Evolutionary conservation across 2,888 invertebrate genomes (phyloP).

Genomic region (Aradus depressus): DNA sequence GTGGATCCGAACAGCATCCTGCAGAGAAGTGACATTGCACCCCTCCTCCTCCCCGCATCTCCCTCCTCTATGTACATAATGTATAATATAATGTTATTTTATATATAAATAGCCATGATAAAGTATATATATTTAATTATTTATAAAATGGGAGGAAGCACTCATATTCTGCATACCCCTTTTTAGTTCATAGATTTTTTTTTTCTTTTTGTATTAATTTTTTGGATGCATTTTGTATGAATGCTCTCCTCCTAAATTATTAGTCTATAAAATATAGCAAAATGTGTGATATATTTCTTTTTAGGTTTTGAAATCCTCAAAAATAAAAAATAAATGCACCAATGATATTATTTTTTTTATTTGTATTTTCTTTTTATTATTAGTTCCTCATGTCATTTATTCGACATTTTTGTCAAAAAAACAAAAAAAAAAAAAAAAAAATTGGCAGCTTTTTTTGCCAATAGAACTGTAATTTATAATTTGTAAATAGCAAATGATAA

Average conservation of each 20-base stretch:
- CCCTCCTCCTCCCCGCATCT: constrained; percentile 13
- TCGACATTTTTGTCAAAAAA: too few relatives aligned
- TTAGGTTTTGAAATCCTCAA: constrained; percentile 12
- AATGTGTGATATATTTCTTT: constrained; percentile 16
- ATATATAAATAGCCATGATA: constrained; percentile 24
- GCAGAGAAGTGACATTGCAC: constrained; percentile 39
- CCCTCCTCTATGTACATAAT: constrained; percentile 26
- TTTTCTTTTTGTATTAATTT: constrained; percentile 13
- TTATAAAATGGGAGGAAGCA: constrained; percentile 20
- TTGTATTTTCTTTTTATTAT: too few relatives aligned
- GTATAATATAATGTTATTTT: constrained; percentile 23
- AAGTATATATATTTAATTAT: constrained; percentile 17
- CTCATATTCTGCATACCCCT: constrained; percentile 17
- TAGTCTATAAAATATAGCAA: too few relatives aligned
- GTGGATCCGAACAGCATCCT: constrained; percentile 15
- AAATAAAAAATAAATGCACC: too few relatives aligned
- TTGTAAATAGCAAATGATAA: too few relatives aligned
- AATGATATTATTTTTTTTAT: too few relatives aligned
- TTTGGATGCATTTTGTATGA: too few relatives aligned
- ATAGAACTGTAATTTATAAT: too few relatives aligned
- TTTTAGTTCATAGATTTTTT: constrained; percentile 16
- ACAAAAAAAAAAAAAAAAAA: too few relatives aligned
- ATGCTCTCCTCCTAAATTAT: too few relatives aligned
- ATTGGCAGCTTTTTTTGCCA: too few relatives aligned
- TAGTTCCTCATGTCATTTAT: too few relatives aligned